Percentiles rank a stretch among this genome's conserved stretches.
Conservation (phyloP, 2,888 invertebrate genomes). For the Cataglyphis livida region DNA sequence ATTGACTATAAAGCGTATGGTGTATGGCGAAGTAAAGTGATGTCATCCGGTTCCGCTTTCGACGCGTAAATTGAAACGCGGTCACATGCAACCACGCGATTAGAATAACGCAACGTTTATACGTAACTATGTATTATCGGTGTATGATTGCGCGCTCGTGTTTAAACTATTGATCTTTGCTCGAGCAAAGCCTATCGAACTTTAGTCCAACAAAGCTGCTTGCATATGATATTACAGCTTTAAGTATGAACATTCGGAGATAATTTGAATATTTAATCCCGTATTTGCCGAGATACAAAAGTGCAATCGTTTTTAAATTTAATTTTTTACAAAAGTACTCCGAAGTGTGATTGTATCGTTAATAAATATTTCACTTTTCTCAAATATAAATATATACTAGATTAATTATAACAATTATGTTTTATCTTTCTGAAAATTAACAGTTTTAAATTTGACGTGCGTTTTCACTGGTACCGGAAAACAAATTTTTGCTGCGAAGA, state of each 20-base stretch:
- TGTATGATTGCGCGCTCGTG: not conserved
- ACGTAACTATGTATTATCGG: conserved; percentile 23
- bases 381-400: not conserved
- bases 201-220: not conserved
- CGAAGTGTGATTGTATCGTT: not conserved
- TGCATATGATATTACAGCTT: not conserved
- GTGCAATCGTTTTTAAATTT: not conserved
- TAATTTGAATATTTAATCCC: conserved; percentile 1
- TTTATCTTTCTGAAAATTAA: not conserved
- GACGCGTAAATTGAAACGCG: conserved; percentile 36
- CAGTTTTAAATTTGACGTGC: not conserved
- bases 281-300: not conserved
- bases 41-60: not conserved
- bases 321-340: not conserved
- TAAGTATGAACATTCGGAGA: not conserved
- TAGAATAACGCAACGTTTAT: conserved; percentile 29
- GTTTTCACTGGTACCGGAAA: not conserved
- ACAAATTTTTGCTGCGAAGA: not conserved
- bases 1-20: conserved; percentile 36
- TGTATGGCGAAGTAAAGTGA: conserved; percentile 27
- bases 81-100: not conserved
- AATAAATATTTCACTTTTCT: not conserved
- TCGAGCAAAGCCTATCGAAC: not conserved
- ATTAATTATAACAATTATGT: not conserved
- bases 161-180: conserved; percentile 26